These are phyloP conservation scores for Festucalex cinctus DNA, from an alignment of 2,113 vertebrate genomes.

Conservation along the genomic window DNA sequence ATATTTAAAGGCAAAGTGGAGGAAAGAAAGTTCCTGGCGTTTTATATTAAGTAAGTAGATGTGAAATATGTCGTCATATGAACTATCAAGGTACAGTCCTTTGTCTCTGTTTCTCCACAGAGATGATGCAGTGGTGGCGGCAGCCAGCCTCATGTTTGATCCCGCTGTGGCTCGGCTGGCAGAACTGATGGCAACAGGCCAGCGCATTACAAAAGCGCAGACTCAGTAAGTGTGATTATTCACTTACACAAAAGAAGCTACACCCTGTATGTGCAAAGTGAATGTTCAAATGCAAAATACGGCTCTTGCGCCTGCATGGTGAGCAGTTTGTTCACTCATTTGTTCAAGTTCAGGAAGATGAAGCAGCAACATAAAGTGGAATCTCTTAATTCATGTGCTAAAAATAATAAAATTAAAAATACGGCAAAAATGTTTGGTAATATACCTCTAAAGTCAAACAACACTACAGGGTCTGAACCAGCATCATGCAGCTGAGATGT, in stretches of 20 bases:
- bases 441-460: not conserved
- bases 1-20: slow-evolving; percentile 80
- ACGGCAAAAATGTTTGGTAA: no score
- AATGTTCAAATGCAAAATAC: not conserved
- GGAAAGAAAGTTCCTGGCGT: slow-evolving; percentile 80
- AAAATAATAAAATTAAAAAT: no score
- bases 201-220: slow-evolving; percentile 75
- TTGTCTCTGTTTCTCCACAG: slow-evolving; percentile 51
- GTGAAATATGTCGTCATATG: not conserved
- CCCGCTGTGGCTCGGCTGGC: slow-evolving; percentile 77
- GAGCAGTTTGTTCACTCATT: not conserved
- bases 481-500: not conserved
- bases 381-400: no score
- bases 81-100: not conserved
- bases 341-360: not conserved
- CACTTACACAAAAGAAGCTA: slow-evolving; percentile 1
- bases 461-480: no score
- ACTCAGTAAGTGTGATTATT: slow-evolving; percentile 75
- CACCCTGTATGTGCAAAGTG: not conserved
- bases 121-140: slow-evolving; percentile 77
- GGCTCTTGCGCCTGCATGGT: no score
- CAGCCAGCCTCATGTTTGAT: slow-evolving; percentile 82
- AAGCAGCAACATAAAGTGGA: not conserved
- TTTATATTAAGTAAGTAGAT: slow-evolving; percentile 83
- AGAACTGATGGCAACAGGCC: slow-evolving; percentile 75